phyloP scores from a whole-genome alignment of 2,113 vertebrate genomes.

The Pipra filicauda region DNA sequence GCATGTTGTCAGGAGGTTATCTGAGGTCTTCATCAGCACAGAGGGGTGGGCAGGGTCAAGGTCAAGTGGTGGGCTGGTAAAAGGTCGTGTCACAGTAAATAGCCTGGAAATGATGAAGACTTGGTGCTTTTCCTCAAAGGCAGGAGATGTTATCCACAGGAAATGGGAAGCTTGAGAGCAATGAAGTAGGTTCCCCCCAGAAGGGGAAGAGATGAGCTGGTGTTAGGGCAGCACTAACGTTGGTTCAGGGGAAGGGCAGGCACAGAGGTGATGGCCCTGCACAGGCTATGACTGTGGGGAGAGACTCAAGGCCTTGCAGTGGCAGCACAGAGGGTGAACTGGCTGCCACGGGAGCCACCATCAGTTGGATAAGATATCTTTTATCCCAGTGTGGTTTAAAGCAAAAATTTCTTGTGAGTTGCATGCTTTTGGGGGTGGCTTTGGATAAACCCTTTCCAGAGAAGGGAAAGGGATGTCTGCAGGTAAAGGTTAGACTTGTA shows the following conservation, averaged over 20 bases:
- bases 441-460: neutral
- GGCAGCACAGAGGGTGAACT: neutral
- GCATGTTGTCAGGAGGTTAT: neutral
- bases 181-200: fast-evolving
- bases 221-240: fast-evolving
- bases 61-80: neutral
- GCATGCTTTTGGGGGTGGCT: neutral
- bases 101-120: neutral
- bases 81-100: neutral
- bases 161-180: neutral
- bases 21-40: neutral
- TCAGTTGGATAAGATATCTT: neutral
- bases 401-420: neutral
- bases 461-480: neutral
- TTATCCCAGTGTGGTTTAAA: fast-evolving
- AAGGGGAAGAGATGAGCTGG: neutral
- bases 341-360: neutral
- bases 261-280: fast-evolving
- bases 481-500: neutral
- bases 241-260: neutral
- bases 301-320: neutral
- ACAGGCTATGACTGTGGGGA: fast-evolving
- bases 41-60: neutral
- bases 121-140: neutral
- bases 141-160: neutral